Conservation (phyloP, 1,140 invertebrate species). For the Cotesia chilonis region DNA sequence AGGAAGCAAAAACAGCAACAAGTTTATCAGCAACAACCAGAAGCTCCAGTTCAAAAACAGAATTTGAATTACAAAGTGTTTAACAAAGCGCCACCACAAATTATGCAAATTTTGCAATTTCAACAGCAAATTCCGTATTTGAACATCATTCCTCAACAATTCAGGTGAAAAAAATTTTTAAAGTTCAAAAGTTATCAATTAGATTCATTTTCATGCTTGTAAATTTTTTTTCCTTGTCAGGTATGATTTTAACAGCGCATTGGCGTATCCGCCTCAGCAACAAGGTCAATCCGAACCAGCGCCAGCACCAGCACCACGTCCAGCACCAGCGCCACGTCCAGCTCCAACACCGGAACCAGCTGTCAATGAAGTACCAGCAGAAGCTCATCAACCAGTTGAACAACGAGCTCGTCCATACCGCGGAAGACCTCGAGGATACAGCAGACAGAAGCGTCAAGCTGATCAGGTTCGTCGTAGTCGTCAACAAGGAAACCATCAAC, state of each 20-base stretch:
- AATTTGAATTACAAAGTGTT: constrained; percentile 48
- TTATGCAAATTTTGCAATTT: constrained; percentile 58
- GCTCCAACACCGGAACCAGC: constrained; percentile 17
- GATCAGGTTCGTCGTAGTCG: constrained; percentile 8
- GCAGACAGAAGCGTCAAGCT: constrained; percentile 34
- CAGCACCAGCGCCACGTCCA: constrained; percentile 32
- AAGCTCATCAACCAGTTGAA: constrained; percentile 21
- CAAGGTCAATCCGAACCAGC: constrained; percentile 39
- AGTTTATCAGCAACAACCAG: constrained; percentile 40
- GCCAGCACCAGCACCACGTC: constrained; percentile 16
- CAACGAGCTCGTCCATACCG: constrained; percentile 37
- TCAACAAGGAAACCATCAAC: not conserved
- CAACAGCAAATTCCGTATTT: constrained; percentile 62
- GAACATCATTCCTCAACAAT: constrained; percentile 62
- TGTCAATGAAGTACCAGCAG: not conserved
- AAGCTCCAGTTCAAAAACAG: constrained; percentile 36
- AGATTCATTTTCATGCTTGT: not conserved
- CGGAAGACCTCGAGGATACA: constrained; percentile 30
- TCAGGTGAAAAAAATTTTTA: constrained; percentile 48
- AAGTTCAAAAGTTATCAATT: not conserved
- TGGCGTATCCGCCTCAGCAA: not conserved
- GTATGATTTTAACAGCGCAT: constrained; percentile 46
- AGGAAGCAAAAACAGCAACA: constrained; percentile 28
- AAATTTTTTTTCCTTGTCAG: constrained; percentile 39
- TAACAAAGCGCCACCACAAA: constrained; percentile 55